phyloP scores from a whole-genome alignment of 2,797 vertebrate species.

The Choloepus didactylus region DNA sequence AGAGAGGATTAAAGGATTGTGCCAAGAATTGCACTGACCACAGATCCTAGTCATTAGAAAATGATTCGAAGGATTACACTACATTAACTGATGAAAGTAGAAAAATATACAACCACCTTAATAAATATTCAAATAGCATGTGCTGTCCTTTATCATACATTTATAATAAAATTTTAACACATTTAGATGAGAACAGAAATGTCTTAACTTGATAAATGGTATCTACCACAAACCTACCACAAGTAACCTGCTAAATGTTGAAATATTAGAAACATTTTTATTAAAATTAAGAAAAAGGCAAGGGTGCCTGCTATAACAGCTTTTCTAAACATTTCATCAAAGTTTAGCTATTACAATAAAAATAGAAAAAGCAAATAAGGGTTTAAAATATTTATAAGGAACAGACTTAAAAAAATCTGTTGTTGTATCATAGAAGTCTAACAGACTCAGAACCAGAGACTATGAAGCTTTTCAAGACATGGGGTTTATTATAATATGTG shows the following conservation, averaged over 20 bases:
- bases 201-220: background rate
- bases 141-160: background rate
- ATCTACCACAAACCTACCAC: background rate
- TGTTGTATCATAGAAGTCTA: background rate
- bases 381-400: background rate
- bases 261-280: background rate
- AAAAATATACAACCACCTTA: background rate
- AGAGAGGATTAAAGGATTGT: background rate
- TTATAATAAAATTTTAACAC: background rate
- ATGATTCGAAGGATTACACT: background rate
- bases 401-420: background rate
- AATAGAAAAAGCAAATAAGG: background rate
- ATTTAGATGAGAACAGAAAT: background rate
- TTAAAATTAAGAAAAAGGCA: background rate
- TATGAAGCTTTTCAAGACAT: background rate
- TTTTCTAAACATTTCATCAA: background rate
- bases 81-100: background rate
- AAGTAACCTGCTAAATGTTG: background rate
- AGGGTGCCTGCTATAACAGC: background rate
- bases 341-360: background rate
- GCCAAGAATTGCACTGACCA: background rate
- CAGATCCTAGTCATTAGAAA: background rate
- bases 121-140: background rate
- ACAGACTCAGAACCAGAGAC: background rate
- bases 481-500: background rate